Conservation (phyloP, 37 sponge, comb jelly and placozoan genomes). For the Crambe crambe region DNA sequence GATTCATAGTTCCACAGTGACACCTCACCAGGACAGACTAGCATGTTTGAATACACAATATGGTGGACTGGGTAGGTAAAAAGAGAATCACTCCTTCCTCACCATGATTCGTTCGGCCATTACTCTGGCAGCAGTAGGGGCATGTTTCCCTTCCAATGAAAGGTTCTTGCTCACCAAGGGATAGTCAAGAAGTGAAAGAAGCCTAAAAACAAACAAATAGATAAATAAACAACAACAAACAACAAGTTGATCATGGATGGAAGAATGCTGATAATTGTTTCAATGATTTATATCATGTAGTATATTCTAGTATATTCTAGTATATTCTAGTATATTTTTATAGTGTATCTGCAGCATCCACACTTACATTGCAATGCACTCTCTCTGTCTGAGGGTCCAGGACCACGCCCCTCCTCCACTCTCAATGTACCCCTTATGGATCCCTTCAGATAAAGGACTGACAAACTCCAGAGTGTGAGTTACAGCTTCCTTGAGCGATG, state of each 20-base stretch:
- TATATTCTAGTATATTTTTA: neutral
- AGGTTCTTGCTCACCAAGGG: neutral
- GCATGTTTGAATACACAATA: neutral
- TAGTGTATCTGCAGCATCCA: neutral
- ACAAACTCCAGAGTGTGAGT: constrained; percentile 12
- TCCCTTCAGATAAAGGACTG: constrained; percentile 5
- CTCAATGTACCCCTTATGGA: neutral
- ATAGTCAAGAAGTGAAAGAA: neutral
- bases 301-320: no score
- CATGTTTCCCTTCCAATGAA: neutral
- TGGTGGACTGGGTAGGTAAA: neutral
- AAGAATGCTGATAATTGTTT: neutral
- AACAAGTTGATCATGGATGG: neutral
- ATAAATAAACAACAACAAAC: no score
- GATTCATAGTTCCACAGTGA: constrained; percentile 34
- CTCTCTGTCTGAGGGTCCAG: constrained; percentile 13
- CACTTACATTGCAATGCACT: constrained; percentile 29
- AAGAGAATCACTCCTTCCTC: neutral
- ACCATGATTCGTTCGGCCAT: constrained; percentile 34
- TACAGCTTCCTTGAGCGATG: neutral
- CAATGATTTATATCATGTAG: neutral
- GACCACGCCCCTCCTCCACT: neutral
- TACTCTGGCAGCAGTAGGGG: neutral
- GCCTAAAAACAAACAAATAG: constrained; percentile 17
- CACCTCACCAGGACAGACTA: constrained; percentile 22